Conservation (phyloP, 2,113 vertebrate species). For the Atlantisia rogersi region DNA sequence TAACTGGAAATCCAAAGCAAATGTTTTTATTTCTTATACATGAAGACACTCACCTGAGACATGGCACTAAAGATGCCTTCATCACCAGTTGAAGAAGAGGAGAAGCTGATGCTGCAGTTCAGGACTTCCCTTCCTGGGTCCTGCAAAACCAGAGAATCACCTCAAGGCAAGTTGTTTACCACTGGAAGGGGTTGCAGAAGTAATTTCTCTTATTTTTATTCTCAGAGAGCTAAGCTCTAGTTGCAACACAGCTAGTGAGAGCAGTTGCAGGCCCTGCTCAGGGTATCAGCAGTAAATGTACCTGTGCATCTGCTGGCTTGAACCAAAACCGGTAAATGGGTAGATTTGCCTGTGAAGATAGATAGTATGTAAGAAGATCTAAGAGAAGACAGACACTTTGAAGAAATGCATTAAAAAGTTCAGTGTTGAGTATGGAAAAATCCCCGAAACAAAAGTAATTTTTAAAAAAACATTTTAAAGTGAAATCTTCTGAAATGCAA, state of each 20-base stretch:
- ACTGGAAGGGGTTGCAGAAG: neutral
- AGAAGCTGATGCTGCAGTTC: conserved; percentile 22
- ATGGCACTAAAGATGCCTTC: neutral
- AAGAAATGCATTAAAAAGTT: neutral
- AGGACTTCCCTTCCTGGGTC: neutral
- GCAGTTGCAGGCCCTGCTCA: neutral
- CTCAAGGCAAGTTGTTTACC: neutral
- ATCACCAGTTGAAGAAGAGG: conserved; percentile 10
- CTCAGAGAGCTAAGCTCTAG: neutral
- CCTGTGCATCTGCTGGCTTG: conserved; percentile 14
- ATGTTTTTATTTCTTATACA: neutral
- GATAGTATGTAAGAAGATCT: neutral
- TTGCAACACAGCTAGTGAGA: neutral
- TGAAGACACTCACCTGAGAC: conserved; percentile 3
- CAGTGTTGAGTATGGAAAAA: neutral
- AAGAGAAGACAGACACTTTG: neutral
- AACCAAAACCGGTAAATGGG: conserved; percentile 45
- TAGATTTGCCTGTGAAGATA: conserved; percentile 31
- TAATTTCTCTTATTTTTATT: neutral
- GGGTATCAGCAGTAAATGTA: neutral
- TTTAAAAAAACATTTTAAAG: neutral
- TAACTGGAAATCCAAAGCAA: neutral
- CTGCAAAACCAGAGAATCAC: neutral
- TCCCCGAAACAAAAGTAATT: neutral
- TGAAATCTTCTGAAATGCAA: too few relatives aligned